These are phyloP conservation scores for Fragum fragum DNA, from an alignment of 2,888 invertebrate genomes.

Conservation along the genomic window DNA sequence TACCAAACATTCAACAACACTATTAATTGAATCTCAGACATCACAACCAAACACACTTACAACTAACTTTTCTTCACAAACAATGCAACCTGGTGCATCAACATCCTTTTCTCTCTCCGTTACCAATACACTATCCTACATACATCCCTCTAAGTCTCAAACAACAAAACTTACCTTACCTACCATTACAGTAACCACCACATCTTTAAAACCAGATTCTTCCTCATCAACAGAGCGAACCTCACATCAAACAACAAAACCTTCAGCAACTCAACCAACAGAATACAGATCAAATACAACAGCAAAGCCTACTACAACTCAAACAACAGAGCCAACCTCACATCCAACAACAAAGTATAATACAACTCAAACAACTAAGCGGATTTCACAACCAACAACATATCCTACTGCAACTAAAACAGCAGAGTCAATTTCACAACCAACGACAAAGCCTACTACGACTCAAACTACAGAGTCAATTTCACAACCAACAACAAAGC, in stretches of 20 bases:
- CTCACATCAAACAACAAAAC: not conserved
- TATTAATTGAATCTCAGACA: not conserved
- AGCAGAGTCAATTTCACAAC: too few relatives aligned
- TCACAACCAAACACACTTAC: not conserved
- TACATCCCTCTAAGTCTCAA: not conserved
- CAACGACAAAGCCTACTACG: too few relatives aligned
- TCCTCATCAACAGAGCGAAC: not conserved
- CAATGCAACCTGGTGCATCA: not conserved
- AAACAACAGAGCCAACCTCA: not conserved
- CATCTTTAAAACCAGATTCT: not conserved
- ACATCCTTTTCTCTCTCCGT: not conserved
- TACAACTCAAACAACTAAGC: not conserved
- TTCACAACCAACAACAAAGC: not conserved
- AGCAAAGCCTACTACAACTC: not conserved
- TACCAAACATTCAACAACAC: not conserved
- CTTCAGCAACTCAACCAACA: not conserved
- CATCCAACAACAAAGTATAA: not conserved
- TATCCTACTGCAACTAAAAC: not conserved
- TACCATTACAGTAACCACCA: not conserved
- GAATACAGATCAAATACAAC: not conserved
- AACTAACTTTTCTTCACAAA: constrained; percentile 7
- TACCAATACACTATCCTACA: not conserved
- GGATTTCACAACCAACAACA: not conserved
- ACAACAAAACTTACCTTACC: not conserved
- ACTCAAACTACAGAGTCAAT: not conserved